phyloP scores from a whole-genome alignment of 64 coral and sea anemone genomes.

The Stichodactyla helianthus region DNA sequence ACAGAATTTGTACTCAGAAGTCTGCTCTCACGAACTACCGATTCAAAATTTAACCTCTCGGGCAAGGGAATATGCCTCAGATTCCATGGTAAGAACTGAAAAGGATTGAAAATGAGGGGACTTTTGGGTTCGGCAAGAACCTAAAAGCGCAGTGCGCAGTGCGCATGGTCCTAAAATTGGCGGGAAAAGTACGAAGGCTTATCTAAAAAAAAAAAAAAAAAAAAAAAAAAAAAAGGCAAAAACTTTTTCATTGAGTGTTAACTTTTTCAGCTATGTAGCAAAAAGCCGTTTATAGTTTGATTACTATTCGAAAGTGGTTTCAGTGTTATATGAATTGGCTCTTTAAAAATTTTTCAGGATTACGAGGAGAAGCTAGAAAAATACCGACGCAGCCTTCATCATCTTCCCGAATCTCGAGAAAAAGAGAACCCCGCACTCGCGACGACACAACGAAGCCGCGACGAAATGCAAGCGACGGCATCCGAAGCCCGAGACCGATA shows the following conservation, averaged over 20 bases:
- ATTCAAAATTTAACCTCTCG: constrained; percentile 48
- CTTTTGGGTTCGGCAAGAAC: no score
- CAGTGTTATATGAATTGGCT: not conserved
- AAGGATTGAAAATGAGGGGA: no score
- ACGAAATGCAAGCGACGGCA: constrained; percentile 58
- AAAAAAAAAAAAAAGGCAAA: no score
- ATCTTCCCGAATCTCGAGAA: constrained; percentile 87
- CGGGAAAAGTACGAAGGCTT: not conserved
- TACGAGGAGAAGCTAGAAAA: constrained; percentile 73
- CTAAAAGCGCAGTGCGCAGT: not conserved
- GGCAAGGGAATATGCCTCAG: constrained; percentile 58
- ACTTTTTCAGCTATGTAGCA: no score
- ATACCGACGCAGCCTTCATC: constrained; percentile 64
- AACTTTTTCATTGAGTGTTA: no score
- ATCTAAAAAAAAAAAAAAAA: no score
- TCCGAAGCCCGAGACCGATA: constrained; percentile 65
- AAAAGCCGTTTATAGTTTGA: no score
- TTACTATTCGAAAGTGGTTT: no score
- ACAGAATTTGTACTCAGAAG: constrained; percentile 76
- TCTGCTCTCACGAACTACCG: constrained; percentile 64
- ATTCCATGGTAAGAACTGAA: constrained; percentile 60
- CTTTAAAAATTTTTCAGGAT: constrained; percentile 16
- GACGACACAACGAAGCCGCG: constrained; percentile 61
- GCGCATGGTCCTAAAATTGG: not conserved
- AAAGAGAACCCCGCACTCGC: constrained; percentile 60